phyloP scores from a whole-genome alignment of 2,888 invertebrate genomes.

The Synergus japonicus region DNA sequence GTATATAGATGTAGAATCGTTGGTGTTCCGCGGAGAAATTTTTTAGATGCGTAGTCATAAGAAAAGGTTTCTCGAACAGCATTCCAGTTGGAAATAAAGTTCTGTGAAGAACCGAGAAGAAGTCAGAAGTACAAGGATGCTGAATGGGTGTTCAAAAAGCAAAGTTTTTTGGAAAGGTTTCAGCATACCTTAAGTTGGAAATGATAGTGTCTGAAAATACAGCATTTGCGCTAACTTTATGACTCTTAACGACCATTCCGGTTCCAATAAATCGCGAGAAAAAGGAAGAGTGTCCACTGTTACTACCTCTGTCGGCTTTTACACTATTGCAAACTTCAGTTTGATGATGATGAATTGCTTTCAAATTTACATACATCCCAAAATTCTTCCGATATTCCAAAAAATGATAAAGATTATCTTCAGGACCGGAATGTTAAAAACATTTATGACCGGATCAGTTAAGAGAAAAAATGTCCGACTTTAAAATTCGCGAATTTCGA shows the following conservation, averaged over 20 bases:
- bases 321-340: background rate
- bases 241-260: background rate
- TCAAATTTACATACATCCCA: background rate
- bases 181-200: background rate
- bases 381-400: too few species aligned
- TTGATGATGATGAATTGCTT: background rate
- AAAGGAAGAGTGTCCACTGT: background rate
- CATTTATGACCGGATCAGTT: too few species aligned
- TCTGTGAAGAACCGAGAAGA: background rate
- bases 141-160: background rate
- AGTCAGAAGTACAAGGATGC: background rate
- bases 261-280: background rate
- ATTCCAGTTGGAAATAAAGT: conserved; percentile 2
- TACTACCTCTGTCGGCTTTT: background rate
- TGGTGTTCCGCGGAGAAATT: background rate
- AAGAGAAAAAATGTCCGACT: too few species aligned
- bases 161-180: background rate
- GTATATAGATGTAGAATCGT: background rate
- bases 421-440: too few species aligned
- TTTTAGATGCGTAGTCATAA: background rate
- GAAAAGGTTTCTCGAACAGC: conserved; percentile 1
- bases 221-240: conserved; percentile 3
- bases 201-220: background rate
- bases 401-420: too few species aligned
- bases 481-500: background rate